Base-by-base conservation (phyloP, 2,888 invertebrate species). In the Amblyjoppa fuscipennis region DNA sequence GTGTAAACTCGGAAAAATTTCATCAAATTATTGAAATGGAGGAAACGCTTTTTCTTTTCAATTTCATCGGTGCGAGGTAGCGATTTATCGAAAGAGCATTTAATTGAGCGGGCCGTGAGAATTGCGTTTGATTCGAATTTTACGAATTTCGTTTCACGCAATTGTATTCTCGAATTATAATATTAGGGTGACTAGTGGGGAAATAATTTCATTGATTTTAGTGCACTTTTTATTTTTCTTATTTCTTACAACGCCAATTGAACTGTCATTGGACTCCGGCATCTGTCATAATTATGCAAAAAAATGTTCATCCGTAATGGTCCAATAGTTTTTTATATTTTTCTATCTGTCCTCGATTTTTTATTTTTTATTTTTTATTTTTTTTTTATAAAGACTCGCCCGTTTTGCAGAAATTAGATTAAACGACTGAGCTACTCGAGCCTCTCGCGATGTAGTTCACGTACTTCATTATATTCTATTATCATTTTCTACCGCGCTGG, bases 391-490 rank as follows among this genome's bases (percentile, higher is more conserved):
- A 64, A 59, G 64, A 51, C n/a, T 41, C 28, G 25, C 45, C 34
- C 64, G 4, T 7, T 20, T 59, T 66, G 34, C 13, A 49, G 64
- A 38, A 64, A 75, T 75, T 13, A 69, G 75, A 81, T 75, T 75
- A 69, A 69, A 75, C 13, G 56, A 0, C 45, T 49, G 59, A 75
- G 74, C 20, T 61, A 81, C 69, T 74, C 38, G 56, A 59, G 59
- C 25, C 49, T 28, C 59, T 75, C 75, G 61, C 31, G 59, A 75
- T 45, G 59, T 66, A 66, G 38, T 66, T 45, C 64, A 28, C 38
- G 13, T 59, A 59, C 20, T 34, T 41, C 73, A 41, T 31, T 73
- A 71, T 31, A 61, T 64, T 34, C 38, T 2, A 53, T 20, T 41
- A 11, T 66, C 56, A 20, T 74, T 74, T 71, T 56, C 34, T 53